A percentile compares a stretch with the other conserved stretches of the same genome.
These are phyloP conservation scores for Thamnophis elegans DNA, from an alignment of 2,797 vertebrate genomes.

Conservation along the genomic window DNA sequence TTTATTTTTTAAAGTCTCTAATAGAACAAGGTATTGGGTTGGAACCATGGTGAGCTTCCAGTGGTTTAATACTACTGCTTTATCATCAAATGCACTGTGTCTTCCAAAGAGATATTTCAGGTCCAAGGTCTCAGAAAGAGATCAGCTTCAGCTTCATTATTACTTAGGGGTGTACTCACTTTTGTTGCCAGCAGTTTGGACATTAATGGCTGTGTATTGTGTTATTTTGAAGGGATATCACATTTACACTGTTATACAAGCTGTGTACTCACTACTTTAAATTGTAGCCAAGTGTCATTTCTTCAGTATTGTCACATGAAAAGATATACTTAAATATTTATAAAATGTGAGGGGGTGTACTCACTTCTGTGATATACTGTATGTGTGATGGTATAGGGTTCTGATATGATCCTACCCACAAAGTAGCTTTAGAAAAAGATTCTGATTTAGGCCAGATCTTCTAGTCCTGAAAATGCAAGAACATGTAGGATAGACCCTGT, in stretches of 20 bases:
- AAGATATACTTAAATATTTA: too few relatives aligned
- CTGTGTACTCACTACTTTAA: too few relatives aligned
- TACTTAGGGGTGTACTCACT: too few relatives aligned
- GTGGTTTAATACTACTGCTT: neutral
- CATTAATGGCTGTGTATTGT: too few relatives aligned
- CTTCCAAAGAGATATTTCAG: neutral
- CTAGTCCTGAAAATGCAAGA: neutral
- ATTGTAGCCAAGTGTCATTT: too few relatives aligned
- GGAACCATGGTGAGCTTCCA: neutral
- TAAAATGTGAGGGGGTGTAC: too few relatives aligned
- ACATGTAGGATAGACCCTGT: neutral
- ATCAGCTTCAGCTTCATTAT: neutral
- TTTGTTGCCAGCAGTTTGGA: too few relatives aligned
- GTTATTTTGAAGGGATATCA: too few relatives aligned
- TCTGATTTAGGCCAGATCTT: neutral
- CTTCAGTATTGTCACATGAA: too few relatives aligned
- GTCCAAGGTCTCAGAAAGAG: neutral
- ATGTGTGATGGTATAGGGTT: neutral
- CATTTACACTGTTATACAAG: too few relatives aligned
- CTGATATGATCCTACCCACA: neutral
- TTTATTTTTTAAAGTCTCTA: neutral
- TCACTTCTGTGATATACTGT: too few relatives aligned
- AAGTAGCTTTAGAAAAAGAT: neutral
- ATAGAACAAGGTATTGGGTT: neutral
- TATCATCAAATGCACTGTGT: neutral